A percentile compares a stretch with the other conserved stretches of the same genome.
These are phyloP conservation scores for Nyctereutes procyonoides DNA, from an alignment of 2,113 vertebrate species.

Conservation along the genomic window DNA sequence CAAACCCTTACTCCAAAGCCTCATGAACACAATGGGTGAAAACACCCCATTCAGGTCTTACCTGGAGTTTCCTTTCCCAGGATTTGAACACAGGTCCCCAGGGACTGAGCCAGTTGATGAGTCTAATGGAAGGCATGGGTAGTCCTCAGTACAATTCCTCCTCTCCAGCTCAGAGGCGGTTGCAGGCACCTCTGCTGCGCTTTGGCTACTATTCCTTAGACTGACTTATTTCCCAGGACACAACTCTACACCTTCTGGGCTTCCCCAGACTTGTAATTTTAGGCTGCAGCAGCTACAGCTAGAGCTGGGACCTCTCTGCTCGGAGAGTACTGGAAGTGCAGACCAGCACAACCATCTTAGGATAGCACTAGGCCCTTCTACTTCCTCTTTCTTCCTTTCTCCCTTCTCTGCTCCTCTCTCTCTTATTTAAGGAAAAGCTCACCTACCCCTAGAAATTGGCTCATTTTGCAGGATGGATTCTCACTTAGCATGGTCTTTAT, in stretches of 20 bases:
- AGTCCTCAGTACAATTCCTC: not conserved
- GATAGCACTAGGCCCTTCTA: not conserved
- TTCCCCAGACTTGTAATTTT: not conserved
- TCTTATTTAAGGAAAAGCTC: not conserved
- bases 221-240: not conserved
- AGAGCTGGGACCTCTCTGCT: not conserved
- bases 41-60: not conserved
- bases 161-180: not conserved
- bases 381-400: not conserved
- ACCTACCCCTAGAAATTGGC: not conserved
- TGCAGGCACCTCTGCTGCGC: not conserved
- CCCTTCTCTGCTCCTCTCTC: not conserved
- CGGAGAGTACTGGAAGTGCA: fast-evolving
- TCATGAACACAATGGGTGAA: not conserved
- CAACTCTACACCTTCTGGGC: not conserved
- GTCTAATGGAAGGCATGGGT: not conserved
- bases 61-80: not conserved
- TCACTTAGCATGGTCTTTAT: not conserved
- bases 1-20: not conserved
- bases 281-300: not conserved
- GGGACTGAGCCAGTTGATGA: not conserved
- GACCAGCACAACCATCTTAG: not conserved
- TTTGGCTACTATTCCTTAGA: not conserved
- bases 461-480: not conserved
- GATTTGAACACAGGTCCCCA: not conserved